Base-by-base conservation (phyloP, 2,888 invertebrate genomes). In the Linnaemya tessellans region DNA sequence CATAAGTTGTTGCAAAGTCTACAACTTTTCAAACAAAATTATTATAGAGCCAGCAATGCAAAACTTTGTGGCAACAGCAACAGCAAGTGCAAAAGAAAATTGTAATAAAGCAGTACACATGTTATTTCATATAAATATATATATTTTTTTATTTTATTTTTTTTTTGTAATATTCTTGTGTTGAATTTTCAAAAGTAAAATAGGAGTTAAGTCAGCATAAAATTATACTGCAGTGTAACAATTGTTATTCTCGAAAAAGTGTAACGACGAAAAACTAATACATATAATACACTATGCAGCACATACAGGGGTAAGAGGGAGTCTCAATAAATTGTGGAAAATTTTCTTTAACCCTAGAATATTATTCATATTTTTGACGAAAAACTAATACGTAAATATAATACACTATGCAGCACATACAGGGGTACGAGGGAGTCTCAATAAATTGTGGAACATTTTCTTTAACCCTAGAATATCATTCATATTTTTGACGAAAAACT, bases 171-270 rank as follows among this genome's bases (percentile, higher is more conserved):
- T n/a, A 56, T 22, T 58, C 67, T 41, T 71, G 13, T 73, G 67
- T 65, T 67, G 64, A 65, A 77, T 77, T 70, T 43, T 71, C n/a
- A 60, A 62, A 67, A 68, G 30, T 38, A 64, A 51, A 79, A 81
- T 74, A 30, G 5, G 3, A 30, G 78, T 70, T 70, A 74, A 74
- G 81, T 85, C 84, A 85, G 84, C 84, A 85, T 68, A 81, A 84
- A 81, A 81, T 81, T 79, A 58, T 60, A 85, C 81, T 81, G 84
- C 84, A 79, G 58, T 81, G 49, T 62, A 74, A 74, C 70, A 85
- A 81, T 78, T 74, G 78, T 71, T 77, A 43, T 22, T 20, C 25
- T 30, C 2, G 13, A 68, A 70, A 74, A 68, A 43, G 11, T 22
- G n/a, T 79, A 35, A 15, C 1, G 25, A 49, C 22, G 10, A 20